A percentile compares a stretch with the other conserved stretches of the same genome.
Conservation (phyloP, 2,888 invertebrate species). For the Anoplius nigerrimus region DNA sequence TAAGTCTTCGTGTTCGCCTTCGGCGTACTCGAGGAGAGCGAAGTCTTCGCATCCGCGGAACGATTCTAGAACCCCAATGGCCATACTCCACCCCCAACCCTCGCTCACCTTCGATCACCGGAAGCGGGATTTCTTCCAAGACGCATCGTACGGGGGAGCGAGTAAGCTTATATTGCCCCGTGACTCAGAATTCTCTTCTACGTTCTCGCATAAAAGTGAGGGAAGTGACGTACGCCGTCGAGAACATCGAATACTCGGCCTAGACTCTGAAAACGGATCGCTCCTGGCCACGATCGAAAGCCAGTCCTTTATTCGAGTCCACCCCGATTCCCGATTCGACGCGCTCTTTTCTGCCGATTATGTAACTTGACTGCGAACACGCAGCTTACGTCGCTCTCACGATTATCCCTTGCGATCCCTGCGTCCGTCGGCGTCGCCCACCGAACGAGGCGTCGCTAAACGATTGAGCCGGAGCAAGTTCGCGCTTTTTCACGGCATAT, state of each 20-base stretch:
- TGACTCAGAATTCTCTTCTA: too few relatives aligned
- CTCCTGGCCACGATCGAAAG: too few relatives aligned
- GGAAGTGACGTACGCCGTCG: too few relatives aligned
- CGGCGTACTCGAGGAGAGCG: slow-evolving; percentile 48
- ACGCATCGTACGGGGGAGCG: background rate
- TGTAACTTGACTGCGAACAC: slow-evolving; percentile 73
- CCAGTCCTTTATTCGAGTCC: background rate
- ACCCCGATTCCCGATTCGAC: slow-evolving; percentile 65
- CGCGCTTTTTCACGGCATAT: slow-evolving; percentile 49
- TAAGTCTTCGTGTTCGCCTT: slow-evolving; percentile 59
- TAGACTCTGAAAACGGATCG: too few relatives aligned
- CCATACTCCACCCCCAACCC: slow-evolving; percentile 10
- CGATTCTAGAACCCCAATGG: too few relatives aligned
- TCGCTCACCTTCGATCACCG: slow-evolving; percentile 34
- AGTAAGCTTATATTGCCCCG: background rate
- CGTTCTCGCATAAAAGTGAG: too few relatives aligned
- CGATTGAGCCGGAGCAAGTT: slow-evolving; percentile 41
- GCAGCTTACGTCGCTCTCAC: slow-evolving; percentile 70
- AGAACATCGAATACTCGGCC: too few relatives aligned
- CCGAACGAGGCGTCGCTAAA: slow-evolving; percentile 61
- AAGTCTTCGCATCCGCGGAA: slow-evolving; percentile 41
- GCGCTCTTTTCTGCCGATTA: slow-evolving; percentile 66
- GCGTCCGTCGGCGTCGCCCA: slow-evolving; percentile 29
- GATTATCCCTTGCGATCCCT: slow-evolving; percentile 61
- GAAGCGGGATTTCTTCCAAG: slow-evolving; percentile 19